Conservation (phyloP, 2,888 invertebrate species). For the Lycaena phlaeas region DNA sequence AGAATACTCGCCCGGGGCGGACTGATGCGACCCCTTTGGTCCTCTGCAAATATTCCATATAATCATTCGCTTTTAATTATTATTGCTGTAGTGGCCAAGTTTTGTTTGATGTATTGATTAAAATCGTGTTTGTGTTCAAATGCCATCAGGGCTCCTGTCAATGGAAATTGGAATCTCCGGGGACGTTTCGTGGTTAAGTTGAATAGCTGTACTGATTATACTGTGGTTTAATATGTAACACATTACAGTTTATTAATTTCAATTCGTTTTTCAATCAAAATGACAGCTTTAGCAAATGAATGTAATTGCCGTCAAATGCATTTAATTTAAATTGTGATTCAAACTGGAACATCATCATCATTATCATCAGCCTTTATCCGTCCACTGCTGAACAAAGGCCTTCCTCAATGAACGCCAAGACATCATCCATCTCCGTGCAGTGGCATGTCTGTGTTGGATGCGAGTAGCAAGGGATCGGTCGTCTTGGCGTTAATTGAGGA, state of each 20-base stretch:
- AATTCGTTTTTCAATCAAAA: too few relatives aligned
- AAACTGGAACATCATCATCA: too few relatives aligned
- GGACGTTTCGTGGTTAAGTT: conserved; percentile 14
- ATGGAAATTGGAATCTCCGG: conserved; percentile 41
- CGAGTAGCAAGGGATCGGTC: too few relatives aligned
- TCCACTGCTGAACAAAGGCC: too few relatives aligned
- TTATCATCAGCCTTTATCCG: too few relatives aligned
- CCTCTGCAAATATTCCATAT: conserved; percentile 68
- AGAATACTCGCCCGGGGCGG: conserved; percentile 41
- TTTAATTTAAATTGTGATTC: too few relatives aligned
- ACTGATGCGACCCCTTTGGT: conserved; percentile 44
- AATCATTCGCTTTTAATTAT: conserved; percentile 72
- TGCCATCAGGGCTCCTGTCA: conserved; percentile 48
- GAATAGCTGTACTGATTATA: background rate
- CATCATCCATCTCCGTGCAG: too few relatives aligned
- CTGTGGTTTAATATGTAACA: background rate
- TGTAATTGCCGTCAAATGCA: too few relatives aligned
- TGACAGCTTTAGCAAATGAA: too few relatives aligned
- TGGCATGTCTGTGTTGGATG: too few relatives aligned
- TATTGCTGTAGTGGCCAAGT: conserved; percentile 63
- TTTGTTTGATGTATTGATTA: conserved; percentile 73
- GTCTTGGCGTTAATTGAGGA: too few relatives aligned
- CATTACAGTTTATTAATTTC: background rate
- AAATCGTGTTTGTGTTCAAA: conserved; percentile 62
- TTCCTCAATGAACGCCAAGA: too few relatives aligned